phyloP scores from a whole-genome alignment of 2,797 vertebrate species.

The Limnodromus scolopaceus region DNA sequence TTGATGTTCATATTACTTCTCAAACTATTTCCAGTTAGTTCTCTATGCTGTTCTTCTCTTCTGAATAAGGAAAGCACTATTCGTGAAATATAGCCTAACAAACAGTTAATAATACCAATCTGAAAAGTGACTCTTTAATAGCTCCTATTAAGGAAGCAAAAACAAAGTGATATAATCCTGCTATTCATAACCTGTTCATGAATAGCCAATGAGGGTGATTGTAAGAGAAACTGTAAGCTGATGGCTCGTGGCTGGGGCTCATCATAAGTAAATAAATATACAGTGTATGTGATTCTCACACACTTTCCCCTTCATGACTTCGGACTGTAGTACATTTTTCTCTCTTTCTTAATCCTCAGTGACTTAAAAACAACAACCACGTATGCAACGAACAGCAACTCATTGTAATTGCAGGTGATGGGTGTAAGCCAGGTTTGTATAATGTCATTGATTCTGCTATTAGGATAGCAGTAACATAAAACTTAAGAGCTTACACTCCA shows the following conservation, averaged over 20 bases:
- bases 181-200: slow-evolving; percentile 41
- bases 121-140: slow-evolving; percentile 67
- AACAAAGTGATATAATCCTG: slow-evolving; percentile 52
- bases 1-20: slow-evolving; percentile 45
- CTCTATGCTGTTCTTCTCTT: neutral
- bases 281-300: slow-evolving; percentile 36
- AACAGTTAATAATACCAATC: slow-evolving; percentile 59
- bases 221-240: slow-evolving; percentile 39
- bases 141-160: slow-evolving; percentile 61
- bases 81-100: slow-evolving; percentile 35
- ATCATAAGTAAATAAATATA: slow-evolving; percentile 69
- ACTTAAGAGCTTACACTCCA: neutral
- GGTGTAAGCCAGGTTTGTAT: slow-evolving; percentile 36
- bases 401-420: slow-evolving; percentile 61
- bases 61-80: slow-evolving; percentile 56
- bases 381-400: slow-evolving; percentile 50
- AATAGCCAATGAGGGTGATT: slow-evolving; percentile 59
- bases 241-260: slow-evolving; percentile 47
- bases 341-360: slow-evolving; percentile 62
- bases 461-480: slow-evolving; percentile 34
- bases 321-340: slow-evolving; percentile 60
- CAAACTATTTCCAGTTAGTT: slow-evolving; percentile 35
- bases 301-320: slow-evolving; percentile 61
- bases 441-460: slow-evolving; percentile 57
- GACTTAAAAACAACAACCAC: slow-evolving; percentile 63